phyloP scores from a whole-genome alignment of 2,797 vertebrate species.

The Erethizon dorsatum region DNA sequence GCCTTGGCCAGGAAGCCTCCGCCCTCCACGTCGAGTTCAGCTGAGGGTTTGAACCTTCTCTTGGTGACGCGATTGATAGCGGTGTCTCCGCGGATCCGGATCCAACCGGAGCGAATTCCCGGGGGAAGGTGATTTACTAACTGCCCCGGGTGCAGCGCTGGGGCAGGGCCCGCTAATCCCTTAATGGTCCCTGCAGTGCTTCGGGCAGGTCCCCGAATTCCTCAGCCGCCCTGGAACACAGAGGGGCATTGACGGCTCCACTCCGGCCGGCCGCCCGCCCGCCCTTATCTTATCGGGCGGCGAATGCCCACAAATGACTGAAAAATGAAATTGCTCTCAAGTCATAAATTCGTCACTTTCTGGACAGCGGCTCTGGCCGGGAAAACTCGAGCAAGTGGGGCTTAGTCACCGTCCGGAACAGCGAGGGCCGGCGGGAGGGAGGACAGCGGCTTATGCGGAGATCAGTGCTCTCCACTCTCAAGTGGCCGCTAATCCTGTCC shows the following conservation, averaged over 20 bases:
- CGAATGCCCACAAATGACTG: conserved; percentile 92
- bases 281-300: conserved; percentile 91
- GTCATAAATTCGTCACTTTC: conserved; percentile 91
- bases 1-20: conserved; percentile 84
- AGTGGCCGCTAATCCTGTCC: conserved; percentile 84
- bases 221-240: conserved; percentile 85
- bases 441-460: conserved; percentile 86
- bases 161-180: conserved; percentile 89
- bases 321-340: conserved; percentile 88
- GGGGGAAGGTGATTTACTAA: conserved; percentile 90
- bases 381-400: conserved; percentile 89
- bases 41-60: conserved; percentile 80
- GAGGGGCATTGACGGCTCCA: conserved; percentile 83
- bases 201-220: conserved; percentile 86
- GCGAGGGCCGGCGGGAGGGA: neutral
- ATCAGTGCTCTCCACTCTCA: conserved; percentile 84
- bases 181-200: conserved; percentile 91
- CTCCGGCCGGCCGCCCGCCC: neutral
- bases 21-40: conserved; percentile 81
- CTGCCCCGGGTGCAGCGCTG: conserved; percentile 82
- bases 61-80: conserved; percentile 85
- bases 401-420: conserved; percentile 81
- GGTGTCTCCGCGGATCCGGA: conserved; percentile 83
- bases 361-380: conserved; percentile 86
- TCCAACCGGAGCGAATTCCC: conserved; percentile 87